Conservation (phyloP, 2,113 vertebrate species). For the Stigmatopora nigra region DNA sequence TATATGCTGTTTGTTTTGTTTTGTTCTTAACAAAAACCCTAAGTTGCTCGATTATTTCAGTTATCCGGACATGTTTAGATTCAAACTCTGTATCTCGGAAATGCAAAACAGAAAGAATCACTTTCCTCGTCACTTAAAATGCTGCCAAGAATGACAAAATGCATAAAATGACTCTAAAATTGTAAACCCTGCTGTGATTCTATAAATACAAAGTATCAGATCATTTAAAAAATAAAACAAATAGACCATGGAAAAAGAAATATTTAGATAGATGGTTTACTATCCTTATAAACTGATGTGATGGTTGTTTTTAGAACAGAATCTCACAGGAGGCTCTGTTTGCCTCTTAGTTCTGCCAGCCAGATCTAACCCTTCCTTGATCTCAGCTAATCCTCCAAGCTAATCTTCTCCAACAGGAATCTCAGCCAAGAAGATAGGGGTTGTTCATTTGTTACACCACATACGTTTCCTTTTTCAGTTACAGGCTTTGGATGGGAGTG, state of each 20-base stretch:
- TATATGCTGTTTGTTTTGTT: too few relatives aligned
- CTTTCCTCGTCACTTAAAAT: neutral
- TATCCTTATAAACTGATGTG: constrained; percentile 2
- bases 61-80: neutral
- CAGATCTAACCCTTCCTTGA: constrained; percentile 45
- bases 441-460: constrained; percentile 43
- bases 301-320: constrained; percentile 30
- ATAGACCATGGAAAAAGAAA: neutral
- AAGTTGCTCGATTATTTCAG: too few relatives aligned
- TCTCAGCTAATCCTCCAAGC: constrained; percentile 57
- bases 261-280: neutral
- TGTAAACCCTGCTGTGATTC: neutral
- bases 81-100: neutral
- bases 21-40: too few relatives aligned
- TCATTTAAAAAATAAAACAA: neutral
- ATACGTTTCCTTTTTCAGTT: constrained; percentile 30
- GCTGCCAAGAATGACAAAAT: neutral
- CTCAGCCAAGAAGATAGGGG: constrained; percentile 48
- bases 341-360: constrained; percentile 40
- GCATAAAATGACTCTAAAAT: neutral
- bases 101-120: neutral
- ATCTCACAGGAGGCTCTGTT: constrained; percentile 56
- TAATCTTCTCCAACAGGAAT: constrained; percentile 54
- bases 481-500: constrained; percentile 39
- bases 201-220: neutral